A percentile compares a stretch with the other conserved stretches of the same genome.
Evolutionary conservation across 2,113 vertebrate species (phyloP).

Genomic region (Malurus alboscapulatus): DNA sequence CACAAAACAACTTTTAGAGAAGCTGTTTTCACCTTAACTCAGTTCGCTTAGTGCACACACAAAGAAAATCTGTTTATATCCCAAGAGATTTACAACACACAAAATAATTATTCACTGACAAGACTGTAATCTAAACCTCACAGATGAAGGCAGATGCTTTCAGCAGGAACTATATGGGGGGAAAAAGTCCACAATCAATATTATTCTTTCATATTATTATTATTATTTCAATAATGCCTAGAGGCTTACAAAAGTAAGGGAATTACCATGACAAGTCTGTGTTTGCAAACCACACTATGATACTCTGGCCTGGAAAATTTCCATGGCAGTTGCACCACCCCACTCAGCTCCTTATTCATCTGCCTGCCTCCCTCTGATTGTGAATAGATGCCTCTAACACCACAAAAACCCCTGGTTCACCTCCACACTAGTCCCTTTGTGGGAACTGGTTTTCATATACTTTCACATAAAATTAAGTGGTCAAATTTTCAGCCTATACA

Average conservation of each 20-base stretch:
- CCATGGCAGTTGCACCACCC: not conserved
- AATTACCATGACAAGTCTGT: not conserved
- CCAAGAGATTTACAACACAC: not conserved
- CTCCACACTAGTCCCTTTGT: not conserved
- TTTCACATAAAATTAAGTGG: not conserved
- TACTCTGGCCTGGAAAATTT: not conserved
- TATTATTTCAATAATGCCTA: not conserved
- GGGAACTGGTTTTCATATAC: not conserved
- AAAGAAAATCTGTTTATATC: not conserved
- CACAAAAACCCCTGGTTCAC: not conserved
- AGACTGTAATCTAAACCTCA: conserved; percentile 3
- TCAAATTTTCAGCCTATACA: not conserved
- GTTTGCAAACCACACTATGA: not conserved
- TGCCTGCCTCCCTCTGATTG: not conserved
- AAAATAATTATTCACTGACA: conserved; percentile 35
- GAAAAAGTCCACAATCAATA: not conserved
- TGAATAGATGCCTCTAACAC: not conserved
- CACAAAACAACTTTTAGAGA: not conserved
- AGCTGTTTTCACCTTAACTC: not conserved
- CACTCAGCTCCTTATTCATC: not conserved
- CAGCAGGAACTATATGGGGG: not conserved
- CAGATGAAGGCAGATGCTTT: conserved; percentile 18
- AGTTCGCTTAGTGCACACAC: not conserved
- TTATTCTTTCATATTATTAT: conserved; percentile 8
- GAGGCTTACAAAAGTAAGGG: not conserved